Base-by-base conservation (phyloP, 2,113 vertebrate species). In the Pomatostomus ruficeps region DNA sequence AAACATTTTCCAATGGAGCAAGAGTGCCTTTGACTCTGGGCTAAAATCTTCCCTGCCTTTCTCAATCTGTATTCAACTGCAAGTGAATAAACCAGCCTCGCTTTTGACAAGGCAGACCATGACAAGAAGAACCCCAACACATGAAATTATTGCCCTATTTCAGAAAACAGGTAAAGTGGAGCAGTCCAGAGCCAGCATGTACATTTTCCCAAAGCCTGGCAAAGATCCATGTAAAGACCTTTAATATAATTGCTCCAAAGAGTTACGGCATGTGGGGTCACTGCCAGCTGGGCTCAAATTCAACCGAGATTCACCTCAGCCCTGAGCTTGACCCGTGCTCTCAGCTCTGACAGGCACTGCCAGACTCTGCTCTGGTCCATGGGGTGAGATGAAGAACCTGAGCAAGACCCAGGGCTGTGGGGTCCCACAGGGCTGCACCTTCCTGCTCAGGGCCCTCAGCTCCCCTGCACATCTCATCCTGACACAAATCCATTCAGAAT, bases 381-480 rank as follows among this genome's bases (percentile, higher is more conserved):
- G 2, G 3, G n/a, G 11, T 0, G 7, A 89, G 46, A 63, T 8
- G 25, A 13, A 42, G 38, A 77, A 57, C 1, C 2, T 5, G 26
- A 43, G 23, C 0, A 2, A 77, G 20, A 18, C 7, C 35, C 14
- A 0, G 2, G 22, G 38, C 45, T 67, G 43, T 2, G 4, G 28
- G 35, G 33, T 31, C 48, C 48, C 36, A n/a, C 0, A 4, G 9
- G 49, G n/a, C 40, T 76, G 65, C 68, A 63, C 29, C 15, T 57
- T 5, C 24, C 25, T 1, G 1, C 24, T 51, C 3, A 17, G 18
- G 22, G 31, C 54, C 20, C 57, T 71, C 28, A n/a, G 29, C 33
- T 74, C 26, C 40, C 36, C 36, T n/a, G 22, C 58, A 29, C 42
- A 51, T 36, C 49, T 19, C 29, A 49, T 19, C 14, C 51, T 14